Conservation (phyloP, 2,888 invertebrate genomes). For the Pyrrhosoma nymphula region DNA sequence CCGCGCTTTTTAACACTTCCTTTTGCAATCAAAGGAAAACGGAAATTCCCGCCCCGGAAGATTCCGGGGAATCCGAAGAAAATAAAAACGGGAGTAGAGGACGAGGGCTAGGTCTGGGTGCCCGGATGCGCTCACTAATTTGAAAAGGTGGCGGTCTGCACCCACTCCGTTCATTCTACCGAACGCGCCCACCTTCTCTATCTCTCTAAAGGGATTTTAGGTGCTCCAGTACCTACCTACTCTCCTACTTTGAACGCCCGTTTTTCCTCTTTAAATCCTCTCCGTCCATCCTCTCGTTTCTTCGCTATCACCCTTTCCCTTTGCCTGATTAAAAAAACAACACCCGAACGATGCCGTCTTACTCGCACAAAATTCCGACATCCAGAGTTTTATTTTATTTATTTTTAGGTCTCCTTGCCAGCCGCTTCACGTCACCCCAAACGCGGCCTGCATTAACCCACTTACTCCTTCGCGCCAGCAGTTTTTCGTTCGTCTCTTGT, state of each 20-base stretch:
- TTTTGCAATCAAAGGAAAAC: not conserved
- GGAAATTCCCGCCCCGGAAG: not conserved
- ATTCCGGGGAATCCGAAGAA: not conserved
- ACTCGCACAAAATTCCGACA: not conserved
- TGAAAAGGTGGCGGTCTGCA: not conserved
- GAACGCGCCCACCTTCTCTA: not conserved
- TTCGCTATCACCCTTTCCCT: not conserved
- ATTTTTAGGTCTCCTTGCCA: not conserved
- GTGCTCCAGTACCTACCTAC: not conserved
- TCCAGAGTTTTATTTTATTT: not conserved
- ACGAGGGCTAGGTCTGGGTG: not conserved
- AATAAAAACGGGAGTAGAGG: not conserved
- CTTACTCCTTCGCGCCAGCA: conserved; percentile 10
- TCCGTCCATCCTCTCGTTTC: not conserved
- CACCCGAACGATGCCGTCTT: not conserved
- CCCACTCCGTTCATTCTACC: not conserved
- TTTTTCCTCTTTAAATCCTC: not conserved
- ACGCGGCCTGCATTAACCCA: conserved; percentile 61
- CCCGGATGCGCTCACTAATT: not conserved
- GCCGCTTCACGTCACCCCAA: not conserved
- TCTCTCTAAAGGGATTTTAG: not conserved
- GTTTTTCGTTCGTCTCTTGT: not conserved
- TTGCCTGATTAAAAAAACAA: no score
- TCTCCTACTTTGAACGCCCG: no score
- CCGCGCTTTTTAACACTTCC: not conserved